Conservation (phyloP, 92 coral and sea anemone genomes). For the Galaxea fascicularis region DNA sequence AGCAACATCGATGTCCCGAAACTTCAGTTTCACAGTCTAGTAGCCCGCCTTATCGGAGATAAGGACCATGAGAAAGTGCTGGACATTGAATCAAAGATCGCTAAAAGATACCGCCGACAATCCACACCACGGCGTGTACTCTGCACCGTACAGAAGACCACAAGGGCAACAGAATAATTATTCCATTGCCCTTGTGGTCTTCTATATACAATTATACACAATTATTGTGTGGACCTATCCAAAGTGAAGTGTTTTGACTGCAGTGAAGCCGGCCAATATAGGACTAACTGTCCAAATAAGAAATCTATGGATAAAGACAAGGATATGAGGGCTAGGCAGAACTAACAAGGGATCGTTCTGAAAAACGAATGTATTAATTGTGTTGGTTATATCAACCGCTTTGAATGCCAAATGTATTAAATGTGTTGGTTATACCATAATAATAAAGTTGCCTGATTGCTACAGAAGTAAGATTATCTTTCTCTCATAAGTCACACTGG, state of each 20-base stretch:
- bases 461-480: constrained; percentile 15
- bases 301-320: constrained; percentile 8
- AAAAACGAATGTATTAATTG: constrained; percentile 1
- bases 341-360: not conserved
- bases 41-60: no score
- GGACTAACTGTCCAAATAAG: constrained; percentile 16
- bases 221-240: no score
- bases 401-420: constrained; percentile 10
- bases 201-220: no score
- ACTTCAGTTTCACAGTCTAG: no score
- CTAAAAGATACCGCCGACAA: no score
- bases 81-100: no score
- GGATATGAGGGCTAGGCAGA: not conserved
- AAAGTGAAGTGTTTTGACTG: constrained; percentile 1
- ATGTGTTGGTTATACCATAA: constrained; percentile 13
- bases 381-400: constrained; percentile 11
- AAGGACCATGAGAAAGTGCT: no score
- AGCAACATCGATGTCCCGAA: no score
- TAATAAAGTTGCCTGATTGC: not conserved
- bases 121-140: no score
- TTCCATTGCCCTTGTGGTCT: no score
- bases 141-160: no score
- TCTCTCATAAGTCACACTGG: constrained; percentile 20
- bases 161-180: no score
- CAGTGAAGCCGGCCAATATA: constrained; percentile 2